A percentile compares a stretch with the other conserved stretches of the same genome.
These are phyloP conservation scores for Nebria ingens DNA, from an alignment of 1,140 invertebrate genomes.

Conservation along the genomic window DNA sequence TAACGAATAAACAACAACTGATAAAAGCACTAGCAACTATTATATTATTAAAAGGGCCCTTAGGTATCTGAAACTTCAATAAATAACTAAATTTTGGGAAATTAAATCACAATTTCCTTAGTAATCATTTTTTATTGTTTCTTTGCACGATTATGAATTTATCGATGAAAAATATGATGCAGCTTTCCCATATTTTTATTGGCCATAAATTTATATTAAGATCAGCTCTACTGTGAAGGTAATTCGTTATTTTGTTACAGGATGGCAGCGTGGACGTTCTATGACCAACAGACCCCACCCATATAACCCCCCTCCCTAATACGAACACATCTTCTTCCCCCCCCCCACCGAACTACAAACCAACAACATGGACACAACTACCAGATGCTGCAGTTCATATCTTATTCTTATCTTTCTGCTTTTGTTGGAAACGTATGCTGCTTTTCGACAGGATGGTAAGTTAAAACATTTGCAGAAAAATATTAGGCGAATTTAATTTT, in stretches of 20 bases:
- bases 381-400: not conserved
- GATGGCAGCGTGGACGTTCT: not conserved
- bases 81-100: too few species aligned
- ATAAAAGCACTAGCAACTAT: too few species aligned
- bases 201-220: too few species aligned
- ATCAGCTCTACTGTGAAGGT: too few species aligned
- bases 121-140: too few species aligned
- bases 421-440: not conserved
- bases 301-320: not conserved
- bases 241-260: not conserved
- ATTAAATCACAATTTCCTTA: too few species aligned
- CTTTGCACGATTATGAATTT: too few species aligned
- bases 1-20: too few species aligned
- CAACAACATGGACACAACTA: constrained; percentile 6
- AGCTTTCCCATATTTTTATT: too few species aligned
- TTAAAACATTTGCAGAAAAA: not conserved
- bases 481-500: not conserved
- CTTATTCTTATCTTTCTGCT: not conserved
- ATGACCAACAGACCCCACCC: not conserved
- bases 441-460: not conserved
- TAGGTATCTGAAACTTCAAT: too few species aligned
- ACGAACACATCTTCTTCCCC: not conserved
- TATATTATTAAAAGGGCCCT: too few species aligned
- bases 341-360: not conserved
- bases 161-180: too few species aligned